These are phyloP conservation scores for Triplophysa siluroides DNA, from an alignment of 2,113 vertebrate species.

Conservation along the genomic window DNA sequence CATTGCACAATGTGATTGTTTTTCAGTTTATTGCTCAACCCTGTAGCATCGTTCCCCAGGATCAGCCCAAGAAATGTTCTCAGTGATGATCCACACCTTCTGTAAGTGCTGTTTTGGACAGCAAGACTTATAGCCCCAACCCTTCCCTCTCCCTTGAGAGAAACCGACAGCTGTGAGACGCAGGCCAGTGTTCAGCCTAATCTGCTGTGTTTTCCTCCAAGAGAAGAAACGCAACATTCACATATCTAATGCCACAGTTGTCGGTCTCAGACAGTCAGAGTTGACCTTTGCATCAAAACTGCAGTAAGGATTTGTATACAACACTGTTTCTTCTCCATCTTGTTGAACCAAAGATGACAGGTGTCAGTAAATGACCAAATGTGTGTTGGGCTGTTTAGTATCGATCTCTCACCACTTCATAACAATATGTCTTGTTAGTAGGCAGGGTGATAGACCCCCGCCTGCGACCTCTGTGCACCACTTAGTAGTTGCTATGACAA, in stretches of 20 bases:
- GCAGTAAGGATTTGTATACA: not conserved
- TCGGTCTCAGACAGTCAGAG: not conserved
- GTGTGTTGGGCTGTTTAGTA: not conserved
- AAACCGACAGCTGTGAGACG: not conserved
- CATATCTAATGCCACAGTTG: not conserved
- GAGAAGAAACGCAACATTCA: not conserved
- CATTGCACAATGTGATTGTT: slow-evolving; percentile 2
- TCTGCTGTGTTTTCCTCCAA: not conserved
- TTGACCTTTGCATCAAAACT: not conserved
- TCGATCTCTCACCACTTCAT: slow-evolving; percentile 29
- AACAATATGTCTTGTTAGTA: slow-evolving; percentile 15
- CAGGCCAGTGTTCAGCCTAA: not conserved
- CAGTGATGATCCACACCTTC: slow-evolving; percentile 19
- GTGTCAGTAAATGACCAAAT: not conserved
- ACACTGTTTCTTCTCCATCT: too few species aligned
- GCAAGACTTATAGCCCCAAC: not conserved
- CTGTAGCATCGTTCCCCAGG: not conserved
- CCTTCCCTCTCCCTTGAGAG: slow-evolving; percentile 21
- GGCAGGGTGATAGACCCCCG: not conserved
- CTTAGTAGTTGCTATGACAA: slow-evolving; percentile 27
- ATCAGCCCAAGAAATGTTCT: slow-evolving; percentile 21
- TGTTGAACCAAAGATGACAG: not conserved
- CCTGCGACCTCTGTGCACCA: not conserved
- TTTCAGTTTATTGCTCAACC: slow-evolving; percentile 11
- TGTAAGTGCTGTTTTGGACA: slow-evolving; percentile 26